A percentile compares a stretch with the other conserved stretches of the same genome.
Conservation (phyloP, 1,140 invertebrate genomes). For the Zelostemma sp. region DNA sequence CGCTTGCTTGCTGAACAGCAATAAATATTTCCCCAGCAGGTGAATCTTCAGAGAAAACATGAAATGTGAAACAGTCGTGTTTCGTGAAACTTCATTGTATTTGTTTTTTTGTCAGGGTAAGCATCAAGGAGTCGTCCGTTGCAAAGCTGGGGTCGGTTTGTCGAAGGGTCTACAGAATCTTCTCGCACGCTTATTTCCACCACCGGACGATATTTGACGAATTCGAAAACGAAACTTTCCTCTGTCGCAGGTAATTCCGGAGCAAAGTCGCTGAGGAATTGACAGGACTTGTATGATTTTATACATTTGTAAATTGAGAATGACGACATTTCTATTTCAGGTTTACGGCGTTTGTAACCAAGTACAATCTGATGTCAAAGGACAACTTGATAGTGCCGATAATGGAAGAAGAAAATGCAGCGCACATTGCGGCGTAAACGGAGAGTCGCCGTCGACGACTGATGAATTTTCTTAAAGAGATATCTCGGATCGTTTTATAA, state of each 20-base stretch:
- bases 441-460: slow-evolving; percentile 15
- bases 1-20: slow-evolving; percentile 97
- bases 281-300: too few species aligned
- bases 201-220: slow-evolving; percentile 97
- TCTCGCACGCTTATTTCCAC: slow-evolving; percentile 99
- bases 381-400: slow-evolving; percentile 99
- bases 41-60: slow-evolving; percentile 52
- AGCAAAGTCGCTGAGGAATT: too few species aligned
- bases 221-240: slow-evolving; percentile 96
- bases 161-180: slow-evolving; percentile 98
- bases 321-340: slow-evolving; percentile 51
- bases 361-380: slow-evolving; percentile 98
- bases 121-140: slow-evolving; percentile 98
- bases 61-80: not conserved
- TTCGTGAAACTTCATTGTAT: slow-evolving; percentile 2
- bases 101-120: slow-evolving; percentile 81
- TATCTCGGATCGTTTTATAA: not conserved
- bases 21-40: slow-evolving; percentile 99
- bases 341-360: slow-evolving; percentile 98
- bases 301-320: too few species aligned
- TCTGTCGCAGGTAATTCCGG: slow-evolving; percentile 84
- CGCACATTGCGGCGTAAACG: slow-evolving; percentile 79
- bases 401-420: slow-evolving; percentile 78
- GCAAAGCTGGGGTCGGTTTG: slow-evolving; percentile 98
- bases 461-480: not conserved